Evolutionary conservation across 2,113 vertebrate genomes (phyloP).

Genomic region (Clarias macrocephalus): DNA sequence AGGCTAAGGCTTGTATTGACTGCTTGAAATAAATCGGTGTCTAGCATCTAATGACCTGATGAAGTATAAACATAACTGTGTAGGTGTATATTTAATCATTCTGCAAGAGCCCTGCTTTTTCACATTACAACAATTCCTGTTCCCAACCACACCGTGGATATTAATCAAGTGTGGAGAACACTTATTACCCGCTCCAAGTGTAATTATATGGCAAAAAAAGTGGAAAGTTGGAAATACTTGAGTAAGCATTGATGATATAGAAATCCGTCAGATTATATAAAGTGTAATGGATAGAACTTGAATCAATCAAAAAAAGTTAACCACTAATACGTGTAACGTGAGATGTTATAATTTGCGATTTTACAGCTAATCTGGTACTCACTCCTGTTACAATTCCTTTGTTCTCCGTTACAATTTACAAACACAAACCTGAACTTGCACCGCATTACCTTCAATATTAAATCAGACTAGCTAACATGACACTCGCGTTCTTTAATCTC

Average conservation of each 20-base stretch:
- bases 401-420: neutral
- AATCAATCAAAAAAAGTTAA: neutral
- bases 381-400: slow-evolving; percentile 10
- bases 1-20: neutral
- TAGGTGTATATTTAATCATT: slow-evolving; percentile 4
- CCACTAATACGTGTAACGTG: neutral
- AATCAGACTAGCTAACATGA: neutral
- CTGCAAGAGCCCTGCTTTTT: neutral
- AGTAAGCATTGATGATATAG: neutral
- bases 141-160: neutral
- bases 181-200: neutral
- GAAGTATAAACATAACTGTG: neutral
- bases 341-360: neutral
- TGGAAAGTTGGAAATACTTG: too few relatives aligned
- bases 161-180: neutral
- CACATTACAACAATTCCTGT: neutral
- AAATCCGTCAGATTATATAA: neutral
- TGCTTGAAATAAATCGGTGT: neutral
- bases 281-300: neutral
- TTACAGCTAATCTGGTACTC: neutral
- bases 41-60: neutral
- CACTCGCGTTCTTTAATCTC: neutral
- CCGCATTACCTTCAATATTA: neutral
- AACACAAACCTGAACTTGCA: neutral
- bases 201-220: neutral